These are phyloP conservation scores for Cnemophilus loriae DNA, from an alignment of 2,113 vertebrate species.

Conservation along the genomic window DNA sequence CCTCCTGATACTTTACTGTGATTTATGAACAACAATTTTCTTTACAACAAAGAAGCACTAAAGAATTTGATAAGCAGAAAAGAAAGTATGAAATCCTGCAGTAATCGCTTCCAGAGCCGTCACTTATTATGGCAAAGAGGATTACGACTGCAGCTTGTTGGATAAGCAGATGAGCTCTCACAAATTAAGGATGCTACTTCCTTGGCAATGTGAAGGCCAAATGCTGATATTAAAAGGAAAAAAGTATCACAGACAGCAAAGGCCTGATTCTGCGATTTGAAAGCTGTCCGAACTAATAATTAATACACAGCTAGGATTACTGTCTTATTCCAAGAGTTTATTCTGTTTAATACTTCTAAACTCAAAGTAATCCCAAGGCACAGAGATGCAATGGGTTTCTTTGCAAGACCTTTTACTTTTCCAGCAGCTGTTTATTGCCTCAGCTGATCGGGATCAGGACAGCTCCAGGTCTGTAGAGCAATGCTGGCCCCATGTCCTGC, in stretches of 20 bases:
- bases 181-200: slow-evolving; percentile 32
- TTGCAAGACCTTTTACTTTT: not conserved
- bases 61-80: not conserved
- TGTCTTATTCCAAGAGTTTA: not conserved
- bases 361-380: not conserved
- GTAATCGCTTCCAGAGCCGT: slow-evolving; percentile 48
- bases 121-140: slow-evolving; percentile 39
- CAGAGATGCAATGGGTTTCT: not conserved
- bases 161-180: slow-evolving; percentile 48
- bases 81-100: slow-evolving; percentile 20
- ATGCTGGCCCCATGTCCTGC: not conserved
- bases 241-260: not conserved
- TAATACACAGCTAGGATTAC: not conserved
- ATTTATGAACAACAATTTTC: not conserved
- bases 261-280: not conserved
- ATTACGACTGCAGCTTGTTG: slow-evolving; percentile 1
- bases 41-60: not conserved
- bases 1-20: not conserved
- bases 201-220: not conserved
- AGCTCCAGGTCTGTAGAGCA: not conserved
- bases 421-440: not conserved
- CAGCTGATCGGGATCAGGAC: not conserved
- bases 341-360: slow-evolving; percentile 21
- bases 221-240: not conserved
- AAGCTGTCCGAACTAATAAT: not conserved